Evolutionary conservation across 2,797 vertebrate species (phyloP), one percentile per base, ranked within the genome.

Genomic region (Podargus strigoides): DNA sequence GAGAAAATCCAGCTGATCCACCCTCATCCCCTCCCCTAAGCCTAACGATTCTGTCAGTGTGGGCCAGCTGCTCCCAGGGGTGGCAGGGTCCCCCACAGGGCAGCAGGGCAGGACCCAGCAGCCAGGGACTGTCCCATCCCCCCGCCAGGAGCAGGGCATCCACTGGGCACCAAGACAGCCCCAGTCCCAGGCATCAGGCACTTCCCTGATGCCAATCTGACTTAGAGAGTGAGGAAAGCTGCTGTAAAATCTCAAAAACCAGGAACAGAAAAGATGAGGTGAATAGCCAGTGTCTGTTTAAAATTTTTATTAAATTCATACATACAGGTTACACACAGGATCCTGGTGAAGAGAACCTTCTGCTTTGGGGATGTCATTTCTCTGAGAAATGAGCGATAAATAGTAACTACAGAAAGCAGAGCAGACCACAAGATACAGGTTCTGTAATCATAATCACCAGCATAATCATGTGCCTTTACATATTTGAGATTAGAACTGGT

Each of bases 381-480:
- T 95, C 78, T 73, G 89, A 55, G 67, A 96, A 96, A 90, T 68
- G n/a, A 36, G 36, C 83, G 63, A 93, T 94, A 97, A 95, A 96
- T 96, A 92, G 94, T 85, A 94, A 94, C 97, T 94, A 79, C 14
- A 67, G 78, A 94, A 97, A 93, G 63, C 77, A 76, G 84, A 91
- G 36, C 47, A 96, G 79, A 63, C 70, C 73, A 70, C 53, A 94
- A 63, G 52, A 69, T 97, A 87, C 74, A 94, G 68, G 20, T 75
- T 94, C 82, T 59, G 69, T 95, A 92, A 96, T 96, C 93, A 90
- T 96, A 90, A 97, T 96, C 88, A n/a, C n/a, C n/a, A n/a, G n/a
- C n/a, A n/a, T n/a, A n/a, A n/a, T n/a, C n/a, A n/a, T n/a, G n/a
- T n/a, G n/a, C n/a, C n/a, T n/a, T n/a, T n/a, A n/a, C n/a, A n/a